phyloP scores from a whole-genome alignment of 64 coral and sea anemone species.

The Stichodactyla helianthus region DNA sequence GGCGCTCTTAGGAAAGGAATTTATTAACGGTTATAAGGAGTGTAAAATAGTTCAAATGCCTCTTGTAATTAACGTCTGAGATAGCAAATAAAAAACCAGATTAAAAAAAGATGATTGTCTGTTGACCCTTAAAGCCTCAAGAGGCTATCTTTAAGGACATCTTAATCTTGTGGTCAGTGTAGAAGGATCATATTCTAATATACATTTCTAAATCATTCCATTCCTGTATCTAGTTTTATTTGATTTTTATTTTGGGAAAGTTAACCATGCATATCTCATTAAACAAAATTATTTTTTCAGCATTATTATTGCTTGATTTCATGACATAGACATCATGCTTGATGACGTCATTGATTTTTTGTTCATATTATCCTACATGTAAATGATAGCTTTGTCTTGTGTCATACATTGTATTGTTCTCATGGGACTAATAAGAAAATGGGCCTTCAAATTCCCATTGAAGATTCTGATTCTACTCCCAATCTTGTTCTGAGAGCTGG shows the following conservation, averaged over 20 bases:
- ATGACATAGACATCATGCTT: no score
- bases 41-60: conserved; percentile 9
- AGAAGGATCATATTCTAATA: background rate
- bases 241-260: background rate
- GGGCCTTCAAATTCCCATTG: no score
- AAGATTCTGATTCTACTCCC: no score
- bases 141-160: background rate
- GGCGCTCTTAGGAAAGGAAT: conserved; percentile 1
- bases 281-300: background rate
- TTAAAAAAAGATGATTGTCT: background rate
- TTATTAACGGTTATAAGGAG: background rate
- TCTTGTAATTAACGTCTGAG: conserved; percentile 10
- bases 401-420: no score
- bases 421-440: no score
- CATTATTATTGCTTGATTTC: no score
- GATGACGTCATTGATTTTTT: no score
- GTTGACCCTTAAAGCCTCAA: background rate
- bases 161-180: background rate
- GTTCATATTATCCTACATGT: no score
- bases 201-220: background rate
- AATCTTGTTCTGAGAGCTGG: no score
- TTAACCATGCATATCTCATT: background rate
- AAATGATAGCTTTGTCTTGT: no score
- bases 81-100: conserved; percentile 6
- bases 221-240: background rate